Evolutionary conservation across 2,888 invertebrate genomes (phyloP).

Genomic region (Ceratothoa steindachneri): DNA sequence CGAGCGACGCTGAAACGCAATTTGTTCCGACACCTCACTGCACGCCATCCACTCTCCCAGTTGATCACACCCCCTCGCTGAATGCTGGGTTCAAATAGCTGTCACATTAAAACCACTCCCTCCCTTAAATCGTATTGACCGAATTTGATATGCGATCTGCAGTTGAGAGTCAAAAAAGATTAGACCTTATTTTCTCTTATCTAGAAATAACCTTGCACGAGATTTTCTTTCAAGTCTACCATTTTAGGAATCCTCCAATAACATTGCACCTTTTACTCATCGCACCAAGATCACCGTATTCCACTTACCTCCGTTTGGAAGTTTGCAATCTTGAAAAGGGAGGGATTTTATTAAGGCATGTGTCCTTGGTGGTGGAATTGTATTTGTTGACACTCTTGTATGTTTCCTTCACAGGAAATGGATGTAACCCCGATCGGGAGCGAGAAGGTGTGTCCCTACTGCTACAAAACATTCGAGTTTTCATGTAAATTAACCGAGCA

Average conservation of each 20-base stretch:
- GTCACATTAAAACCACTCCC: neutral
- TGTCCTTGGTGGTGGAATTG: no score
- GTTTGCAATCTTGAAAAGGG: no score
- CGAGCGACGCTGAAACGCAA: constrained; percentile 6
- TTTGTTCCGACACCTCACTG: constrained; percentile 7
- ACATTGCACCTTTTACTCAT: no score
- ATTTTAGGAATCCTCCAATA: no score
- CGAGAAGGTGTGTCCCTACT: constrained; percentile 23
- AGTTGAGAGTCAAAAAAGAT: no score
- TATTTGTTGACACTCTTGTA: neutral
- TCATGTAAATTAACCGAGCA: constrained; percentile 31
- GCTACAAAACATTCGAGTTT: constrained; percentile 34
- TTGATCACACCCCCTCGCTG: neutral
- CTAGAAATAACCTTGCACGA: no score
- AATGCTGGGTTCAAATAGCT: neutral
- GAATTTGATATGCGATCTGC: no score
- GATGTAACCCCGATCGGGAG: neutral
- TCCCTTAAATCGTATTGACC: neutral
- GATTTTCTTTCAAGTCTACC: no score
- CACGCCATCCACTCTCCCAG: neutral
- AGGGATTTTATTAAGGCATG: no score
- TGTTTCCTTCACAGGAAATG: neutral
- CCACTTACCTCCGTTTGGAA: no score
- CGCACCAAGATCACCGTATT: no score
- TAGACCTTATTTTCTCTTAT: no score